These are phyloP conservation scores for Sebastes matsubarae DNA, from an alignment of 2,797 vertebrate genomes.

Conservation along the genomic window DNA sequence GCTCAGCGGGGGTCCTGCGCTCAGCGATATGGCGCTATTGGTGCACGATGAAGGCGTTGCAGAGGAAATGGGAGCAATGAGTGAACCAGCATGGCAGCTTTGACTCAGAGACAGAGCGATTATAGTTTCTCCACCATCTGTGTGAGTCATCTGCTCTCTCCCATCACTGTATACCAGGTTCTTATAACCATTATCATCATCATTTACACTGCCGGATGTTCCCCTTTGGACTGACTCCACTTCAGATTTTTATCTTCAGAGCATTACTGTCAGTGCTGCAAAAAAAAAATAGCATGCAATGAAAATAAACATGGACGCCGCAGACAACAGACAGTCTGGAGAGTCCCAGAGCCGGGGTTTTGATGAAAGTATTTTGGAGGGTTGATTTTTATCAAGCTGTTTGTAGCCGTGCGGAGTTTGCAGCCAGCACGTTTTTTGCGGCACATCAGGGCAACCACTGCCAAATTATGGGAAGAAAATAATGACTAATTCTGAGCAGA, in stretches of 20 bases:
- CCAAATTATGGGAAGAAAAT: constrained; percentile 53
- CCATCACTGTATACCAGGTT: constrained; percentile 40
- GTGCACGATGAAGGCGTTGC: constrained; percentile 44
- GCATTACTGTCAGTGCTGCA: constrained; percentile 12
- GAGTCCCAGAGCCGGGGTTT: constrained; percentile 13
- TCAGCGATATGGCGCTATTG: constrained; percentile 12
- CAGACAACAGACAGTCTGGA: not conserved
- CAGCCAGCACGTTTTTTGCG: not conserved
- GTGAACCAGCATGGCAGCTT: constrained; percentile 51
- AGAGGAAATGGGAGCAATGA: constrained; percentile 51
- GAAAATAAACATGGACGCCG: constrained; percentile 5
- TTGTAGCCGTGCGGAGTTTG: constrained; percentile 20
- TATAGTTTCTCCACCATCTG: constrained; percentile 70
- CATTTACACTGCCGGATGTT: constrained; percentile 36
- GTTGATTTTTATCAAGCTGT: constrained; percentile 29
- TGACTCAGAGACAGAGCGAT: constrained; percentile 57
- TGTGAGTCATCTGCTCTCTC: constrained; percentile 62
- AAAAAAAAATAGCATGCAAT: not conserved
- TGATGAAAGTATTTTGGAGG: constrained; percentile 8
- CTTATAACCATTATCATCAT: constrained; percentile 64
- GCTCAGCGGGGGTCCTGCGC: constrained; percentile 33
- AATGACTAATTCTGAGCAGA: constrained; percentile 60
- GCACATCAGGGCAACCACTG: constrained; percentile 26
- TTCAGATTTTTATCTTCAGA: constrained; percentile 24
- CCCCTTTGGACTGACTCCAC: constrained; percentile 24